Conservation (phyloP, 2,888 invertebrate genomes). For the Drosophila falleni region DNA sequence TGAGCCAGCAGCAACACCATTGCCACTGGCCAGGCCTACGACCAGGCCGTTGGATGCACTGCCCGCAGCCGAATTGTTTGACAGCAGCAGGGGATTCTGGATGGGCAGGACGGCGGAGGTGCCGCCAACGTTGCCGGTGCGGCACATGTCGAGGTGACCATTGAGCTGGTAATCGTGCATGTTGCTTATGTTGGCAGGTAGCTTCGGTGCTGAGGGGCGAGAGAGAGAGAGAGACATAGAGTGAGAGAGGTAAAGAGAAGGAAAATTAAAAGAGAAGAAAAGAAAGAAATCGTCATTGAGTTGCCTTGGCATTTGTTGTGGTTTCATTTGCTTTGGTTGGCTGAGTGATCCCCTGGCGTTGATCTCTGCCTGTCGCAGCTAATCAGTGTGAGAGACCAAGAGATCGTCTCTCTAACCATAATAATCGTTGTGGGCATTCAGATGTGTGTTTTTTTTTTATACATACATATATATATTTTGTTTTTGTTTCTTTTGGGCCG, state of each 20-base stretch:
- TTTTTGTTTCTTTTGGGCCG: slow-evolving; percentile 37
- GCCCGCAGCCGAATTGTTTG: slow-evolving; percentile 48
- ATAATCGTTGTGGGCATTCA: slow-evolving; percentile 49
- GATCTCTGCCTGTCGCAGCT: slow-evolving; percentile 83
- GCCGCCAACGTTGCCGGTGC: slow-evolving; percentile 67
- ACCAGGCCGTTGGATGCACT: slow-evolving; percentile 52
- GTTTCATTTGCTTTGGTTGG: slow-evolving; percentile 53
- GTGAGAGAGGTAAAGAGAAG: slow-evolving; percentile 1
- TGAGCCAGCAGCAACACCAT: slow-evolving; percentile 74
- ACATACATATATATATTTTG: no score
- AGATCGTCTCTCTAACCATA: slow-evolving; percentile 37
- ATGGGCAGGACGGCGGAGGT: slow-evolving; percentile 60
- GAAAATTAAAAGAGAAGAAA: slow-evolving; percentile 20
- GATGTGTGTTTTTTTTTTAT: slow-evolving; percentile 25
- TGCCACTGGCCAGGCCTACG: slow-evolving; percentile 84
- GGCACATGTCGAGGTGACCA: slow-evolving; percentile 84
- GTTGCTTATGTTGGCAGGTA: slow-evolving; percentile 86
- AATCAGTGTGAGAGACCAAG: slow-evolving; percentile 79
- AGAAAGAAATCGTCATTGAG: slow-evolving; percentile 52
- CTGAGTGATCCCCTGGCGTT: slow-evolving; percentile 74
- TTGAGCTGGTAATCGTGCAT: slow-evolving; percentile 86
- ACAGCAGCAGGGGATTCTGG: slow-evolving; percentile 77
- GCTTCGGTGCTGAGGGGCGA: slow-evolving; percentile 88
- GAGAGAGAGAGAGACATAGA: not conserved
- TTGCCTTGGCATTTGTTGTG: slow-evolving; percentile 51